Evolutionary conservation across 1,140 invertebrate species (phyloP), one percentile per base, ranked within the genome.

Genomic region (Diprion similis): DNA sequence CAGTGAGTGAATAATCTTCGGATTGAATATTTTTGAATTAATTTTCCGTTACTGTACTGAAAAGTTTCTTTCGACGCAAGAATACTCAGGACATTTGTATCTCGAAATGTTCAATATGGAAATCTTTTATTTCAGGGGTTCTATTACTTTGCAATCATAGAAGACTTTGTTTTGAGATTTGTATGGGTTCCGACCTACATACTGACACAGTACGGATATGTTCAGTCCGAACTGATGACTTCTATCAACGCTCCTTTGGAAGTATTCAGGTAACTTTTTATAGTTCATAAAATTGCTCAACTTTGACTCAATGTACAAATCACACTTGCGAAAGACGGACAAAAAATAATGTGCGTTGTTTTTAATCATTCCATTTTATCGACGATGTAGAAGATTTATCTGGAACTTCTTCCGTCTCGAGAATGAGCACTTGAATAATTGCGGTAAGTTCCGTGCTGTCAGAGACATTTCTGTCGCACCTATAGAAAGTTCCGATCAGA

Each of bases 381-480:
- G 24, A 37, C n/a, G 4, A 59, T 59, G n/a, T 59, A 97, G 97
- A 81, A 91, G 98, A 73, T 99, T 99, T 89, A 93, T 99, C 51
- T 99, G 99, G 99, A 99, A 99, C 88, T 99, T 98, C 86, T 99
- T 99, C 90, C 98, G 99, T 1, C 86, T 99, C 76, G 99, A 99
- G 89, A 99, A 99, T 89, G 99, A 99, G 84, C 99, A 99, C 91
- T 89, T 99, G 9, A 99, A 99, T 89, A 99, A 99, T 89, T 99
- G 98, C 89, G 98, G 98, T 88, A 97, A 99, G 90, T 99, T 99
- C 89, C 90, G 98, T 83, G 98, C 98, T 7, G 98, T 99, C 0
- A 88, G 99, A 19, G 98, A 99, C 85, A 99, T 99, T 75, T 99
- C 97, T 13, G 45, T 68, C 86, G 89, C 15, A 11, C 67, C 67